phyloP scores from a whole-genome alignment of 2,113 vertebrate genomes.

The Tragelaphus strepsiceros region DNA sequence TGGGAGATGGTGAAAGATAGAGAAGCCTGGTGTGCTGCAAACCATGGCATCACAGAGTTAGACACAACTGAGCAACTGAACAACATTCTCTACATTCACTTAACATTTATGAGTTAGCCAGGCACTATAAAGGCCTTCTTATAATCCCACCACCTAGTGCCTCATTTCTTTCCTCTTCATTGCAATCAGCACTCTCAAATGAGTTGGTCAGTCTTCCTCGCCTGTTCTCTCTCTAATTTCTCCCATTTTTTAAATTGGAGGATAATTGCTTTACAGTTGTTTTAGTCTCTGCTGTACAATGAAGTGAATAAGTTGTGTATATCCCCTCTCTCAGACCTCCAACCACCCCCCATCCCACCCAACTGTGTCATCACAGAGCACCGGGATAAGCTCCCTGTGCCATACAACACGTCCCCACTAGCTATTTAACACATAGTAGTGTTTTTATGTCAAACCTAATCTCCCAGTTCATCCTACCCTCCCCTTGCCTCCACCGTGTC shows the following conservation, averaged over 20 bases:
- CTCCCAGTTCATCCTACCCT: neutral
- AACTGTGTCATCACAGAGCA: neutral
- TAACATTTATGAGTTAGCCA: neutral
- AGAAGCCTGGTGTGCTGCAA: neutral
- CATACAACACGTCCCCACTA: rapidly evolving
- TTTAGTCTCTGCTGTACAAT: neutral
- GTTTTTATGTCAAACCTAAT: neutral
- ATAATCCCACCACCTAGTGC: neutral
- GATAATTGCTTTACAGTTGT: neutral
- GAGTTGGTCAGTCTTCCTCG: neutral
- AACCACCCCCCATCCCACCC: neutral
- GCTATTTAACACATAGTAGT: neutral
- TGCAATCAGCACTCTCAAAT: neutral
- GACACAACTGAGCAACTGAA: neutral
- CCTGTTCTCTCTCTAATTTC: neutral
- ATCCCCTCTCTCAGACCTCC: neutral
- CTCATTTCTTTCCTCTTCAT: neutral
- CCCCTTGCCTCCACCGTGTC: rapidly evolving
- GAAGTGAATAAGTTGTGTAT: neutral
- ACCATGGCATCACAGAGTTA: neutral
- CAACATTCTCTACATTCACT: neutral
- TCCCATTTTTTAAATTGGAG: neutral
- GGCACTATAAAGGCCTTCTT: neutral
- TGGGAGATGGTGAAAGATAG: neutral
- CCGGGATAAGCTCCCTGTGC: neutral